phyloP scores from a whole-genome alignment of 2,113 vertebrate genomes.

The Odobenus rosmarus region DNA sequence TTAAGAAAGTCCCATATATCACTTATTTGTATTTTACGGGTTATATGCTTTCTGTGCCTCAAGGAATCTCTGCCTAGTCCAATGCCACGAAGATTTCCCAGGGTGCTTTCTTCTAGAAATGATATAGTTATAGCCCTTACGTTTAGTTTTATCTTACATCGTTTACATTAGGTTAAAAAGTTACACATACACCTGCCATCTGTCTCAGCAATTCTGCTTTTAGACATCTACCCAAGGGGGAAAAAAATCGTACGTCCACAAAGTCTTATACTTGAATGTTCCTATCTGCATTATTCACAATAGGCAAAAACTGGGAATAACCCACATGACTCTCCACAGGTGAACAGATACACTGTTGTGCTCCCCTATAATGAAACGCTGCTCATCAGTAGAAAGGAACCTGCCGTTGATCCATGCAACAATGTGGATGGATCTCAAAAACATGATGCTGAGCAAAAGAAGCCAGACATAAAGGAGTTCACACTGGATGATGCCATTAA shows the following conservation, averaged over 20 bases:
- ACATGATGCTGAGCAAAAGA: not conserved
- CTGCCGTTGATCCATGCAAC: not conserved
- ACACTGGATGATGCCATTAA: too few species aligned
- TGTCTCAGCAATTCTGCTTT: not conserved
- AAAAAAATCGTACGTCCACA: not conserved
- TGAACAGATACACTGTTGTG: rapidly evolving
- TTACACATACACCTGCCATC: not conserved
- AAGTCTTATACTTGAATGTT: not conserved
- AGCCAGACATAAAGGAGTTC: not conserved
- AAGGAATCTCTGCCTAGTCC: not conserved
- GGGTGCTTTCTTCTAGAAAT: not conserved
- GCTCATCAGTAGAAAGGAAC: not conserved
- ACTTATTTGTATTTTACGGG: not conserved
- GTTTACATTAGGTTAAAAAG: not conserved
- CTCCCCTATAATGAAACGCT: not conserved
- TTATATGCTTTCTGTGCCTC: not conserved
- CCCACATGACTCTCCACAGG: not conserved
- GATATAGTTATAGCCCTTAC: not conserved
- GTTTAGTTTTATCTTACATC: not conserved
- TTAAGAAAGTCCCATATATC: not conserved
- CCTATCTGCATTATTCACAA: not conserved
- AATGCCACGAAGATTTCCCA: not conserved
- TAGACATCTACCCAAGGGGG: not conserved
- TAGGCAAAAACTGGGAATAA: not conserved
- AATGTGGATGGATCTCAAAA: not conserved